Conservation (phyloP, 1,140 invertebrate species). For the Macrosteles quadrilineatus region DNA sequence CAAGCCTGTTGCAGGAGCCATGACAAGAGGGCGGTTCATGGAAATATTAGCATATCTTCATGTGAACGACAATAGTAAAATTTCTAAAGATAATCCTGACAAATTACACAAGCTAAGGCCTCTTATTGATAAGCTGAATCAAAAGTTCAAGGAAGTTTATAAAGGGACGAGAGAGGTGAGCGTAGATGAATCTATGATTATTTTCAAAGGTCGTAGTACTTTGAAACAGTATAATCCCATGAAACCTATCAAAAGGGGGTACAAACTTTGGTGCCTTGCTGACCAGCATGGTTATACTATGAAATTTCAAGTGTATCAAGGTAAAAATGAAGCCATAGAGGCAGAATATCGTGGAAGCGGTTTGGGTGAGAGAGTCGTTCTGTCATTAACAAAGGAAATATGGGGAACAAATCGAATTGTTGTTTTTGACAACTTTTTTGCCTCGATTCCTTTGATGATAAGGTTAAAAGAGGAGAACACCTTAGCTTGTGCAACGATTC, state of each 20-base stretch:
- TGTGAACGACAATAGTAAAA: constrained; percentile 9
- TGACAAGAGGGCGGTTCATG: constrained; percentile 23
- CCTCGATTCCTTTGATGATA: constrained; percentile 33
- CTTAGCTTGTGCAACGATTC: no score
- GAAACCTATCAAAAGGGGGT: no score
- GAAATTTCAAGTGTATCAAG: constrained; percentile 36
- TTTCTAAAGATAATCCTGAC: neutral
- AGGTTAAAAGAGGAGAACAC: constrained; percentile 32
- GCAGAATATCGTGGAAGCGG: constrained; percentile 18
- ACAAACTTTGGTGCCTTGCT: constrained; percentile 34
- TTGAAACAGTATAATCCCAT: no score
- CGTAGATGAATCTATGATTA: constrained; percentile 36
- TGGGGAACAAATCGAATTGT: constrained; percentile 22
- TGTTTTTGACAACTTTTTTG: constrained; percentile 38
- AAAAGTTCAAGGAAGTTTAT: constrained; percentile 28
- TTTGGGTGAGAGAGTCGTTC: no score
- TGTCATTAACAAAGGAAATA: constrained; percentile 28
- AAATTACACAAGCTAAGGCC: constrained; percentile 21
- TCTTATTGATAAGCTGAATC: constrained; percentile 27
- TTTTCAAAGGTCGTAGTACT: constrained; percentile 37
- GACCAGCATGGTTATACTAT: constrained; percentile 34
- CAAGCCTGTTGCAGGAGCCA: constrained; percentile 23
- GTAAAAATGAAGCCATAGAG: constrained; percentile 33
- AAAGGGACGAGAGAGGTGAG: constrained; percentile 31
- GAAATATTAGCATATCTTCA: constrained; percentile 29